Conservation (phyloP, 2,888 invertebrate genomes). For the Zelleria hepariella region DNA sequence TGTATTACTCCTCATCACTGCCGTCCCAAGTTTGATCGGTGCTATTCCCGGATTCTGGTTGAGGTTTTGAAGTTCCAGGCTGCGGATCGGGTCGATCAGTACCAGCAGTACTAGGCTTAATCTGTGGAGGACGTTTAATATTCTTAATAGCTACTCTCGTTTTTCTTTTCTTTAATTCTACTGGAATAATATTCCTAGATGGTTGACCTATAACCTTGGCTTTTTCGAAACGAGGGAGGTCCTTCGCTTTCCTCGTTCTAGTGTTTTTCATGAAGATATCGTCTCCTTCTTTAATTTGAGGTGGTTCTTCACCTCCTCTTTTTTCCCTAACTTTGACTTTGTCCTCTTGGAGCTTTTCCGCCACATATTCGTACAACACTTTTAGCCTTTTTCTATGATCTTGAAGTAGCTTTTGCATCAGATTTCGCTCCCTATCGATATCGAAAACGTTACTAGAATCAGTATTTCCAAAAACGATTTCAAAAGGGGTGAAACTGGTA, state of each 20-base stretch:
- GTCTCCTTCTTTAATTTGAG: slow-evolving; percentile 13
- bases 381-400: slow-evolving; percentile 15
- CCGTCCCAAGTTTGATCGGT: too few relatives aligned
- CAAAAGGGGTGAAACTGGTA: slow-evolving; percentile 14
- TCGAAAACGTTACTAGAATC: not conserved
- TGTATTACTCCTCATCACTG: too few relatives aligned
- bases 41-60: too few relatives aligned
- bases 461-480: slow-evolving; percentile 13
- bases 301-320: slow-evolving; percentile 12
- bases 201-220: slow-evolving; percentile 14
- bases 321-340: slow-evolving; percentile 6
- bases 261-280: slow-evolving; percentile 16
- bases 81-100: too few relatives aligned
- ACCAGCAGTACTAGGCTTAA: too few relatives aligned
- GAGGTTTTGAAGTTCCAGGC: too few relatives aligned
- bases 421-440: not conserved
- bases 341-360: slow-evolving; percentile 7
- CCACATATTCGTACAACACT: slow-evolving; percentile 11
- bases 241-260: slow-evolving; percentile 16
- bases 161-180: not conserved
- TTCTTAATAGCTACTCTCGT: slow-evolving; percentile 10
- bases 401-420: slow-evolving; percentile 12
- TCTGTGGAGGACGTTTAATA: slow-evolving; percentile 13
- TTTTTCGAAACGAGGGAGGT: slow-evolving; percentile 17
- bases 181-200: slow-evolving; percentile 12